These are phyloP conservation scores for Meriones psammophilus DNA, from an alignment of 2,797 vertebrate genomes.

Conservation along the genomic window DNA sequence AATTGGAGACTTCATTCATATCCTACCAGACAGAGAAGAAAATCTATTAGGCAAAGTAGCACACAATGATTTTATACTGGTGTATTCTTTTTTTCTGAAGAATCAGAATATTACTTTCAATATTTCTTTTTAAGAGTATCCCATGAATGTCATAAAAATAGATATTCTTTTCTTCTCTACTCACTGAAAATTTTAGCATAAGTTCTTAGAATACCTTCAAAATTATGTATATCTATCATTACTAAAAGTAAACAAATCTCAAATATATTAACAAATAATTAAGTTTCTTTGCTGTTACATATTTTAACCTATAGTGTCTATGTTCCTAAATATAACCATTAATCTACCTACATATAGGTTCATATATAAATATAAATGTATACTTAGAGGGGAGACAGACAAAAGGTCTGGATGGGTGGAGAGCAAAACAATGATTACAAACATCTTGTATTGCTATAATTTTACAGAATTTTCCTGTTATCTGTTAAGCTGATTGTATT, in stretches of 20 bases:
- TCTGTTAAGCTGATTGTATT: neutral
- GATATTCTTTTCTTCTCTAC: conserved; percentile 12
- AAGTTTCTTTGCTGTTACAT: neutral
- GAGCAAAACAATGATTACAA: neutral
- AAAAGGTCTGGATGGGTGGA: neutral
- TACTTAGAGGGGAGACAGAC: neutral
- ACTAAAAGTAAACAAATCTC: conserved; percentile 23
- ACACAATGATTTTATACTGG: neutral
- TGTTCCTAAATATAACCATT: conserved; percentile 14
- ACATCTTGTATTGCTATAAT: neutral
- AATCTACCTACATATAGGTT: neutral
- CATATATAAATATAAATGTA: neutral
- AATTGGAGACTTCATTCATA: conserved; percentile 97
- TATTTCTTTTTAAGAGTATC: conserved; percentile 4
- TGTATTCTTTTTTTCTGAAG: neutral
- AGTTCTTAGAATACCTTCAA: conserved; percentile 2
- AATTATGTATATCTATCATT: neutral
- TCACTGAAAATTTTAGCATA: neutral
- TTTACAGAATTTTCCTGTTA: neutral
- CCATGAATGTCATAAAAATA: neutral
- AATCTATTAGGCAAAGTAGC: neutral
- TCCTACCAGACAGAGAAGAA: conserved; percentile 89
- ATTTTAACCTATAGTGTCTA: neutral
- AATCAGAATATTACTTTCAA: conserved; percentile 35
- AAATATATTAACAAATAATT: conserved; percentile 16